Percentiles rank a stretch among this genome's conserved stretches.
Evolutionary conservation across 2,113 vertebrate genomes (phyloP).

Genomic region (Grus americana): DNA sequence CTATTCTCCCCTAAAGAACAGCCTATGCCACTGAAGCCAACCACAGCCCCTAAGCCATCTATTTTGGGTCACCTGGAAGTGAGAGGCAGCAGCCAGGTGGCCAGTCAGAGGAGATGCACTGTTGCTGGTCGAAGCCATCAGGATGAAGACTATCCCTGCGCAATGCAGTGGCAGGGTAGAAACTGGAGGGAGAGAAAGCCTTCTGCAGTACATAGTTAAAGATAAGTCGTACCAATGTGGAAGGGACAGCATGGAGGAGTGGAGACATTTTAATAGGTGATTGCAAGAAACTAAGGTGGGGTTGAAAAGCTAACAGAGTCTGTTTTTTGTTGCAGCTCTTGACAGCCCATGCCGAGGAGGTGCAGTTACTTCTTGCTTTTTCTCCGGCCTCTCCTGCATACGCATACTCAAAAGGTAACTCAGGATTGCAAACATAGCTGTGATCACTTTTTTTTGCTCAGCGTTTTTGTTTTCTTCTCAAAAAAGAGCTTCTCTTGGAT

Average conservation of each 20-base stretch:
- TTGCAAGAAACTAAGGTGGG: neutral
- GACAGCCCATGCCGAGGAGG: neutral
- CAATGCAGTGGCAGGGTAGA: neutral
- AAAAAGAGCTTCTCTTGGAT: neutral
- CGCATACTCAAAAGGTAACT: neutral
- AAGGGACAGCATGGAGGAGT: neutral
- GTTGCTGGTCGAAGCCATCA: accelerated
- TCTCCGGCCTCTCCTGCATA: neutral
- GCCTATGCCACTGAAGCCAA: no score
- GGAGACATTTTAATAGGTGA: neutral
- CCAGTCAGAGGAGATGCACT: neutral
- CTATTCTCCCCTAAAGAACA: neutral
- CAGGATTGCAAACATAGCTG: neutral
- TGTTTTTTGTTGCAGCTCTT: neutral
- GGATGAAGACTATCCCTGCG: accelerated
- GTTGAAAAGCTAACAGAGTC: neutral
- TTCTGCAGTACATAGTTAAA: neutral
- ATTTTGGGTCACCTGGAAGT: neutral
- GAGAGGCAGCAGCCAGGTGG: neutral
- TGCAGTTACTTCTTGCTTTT: neutral
- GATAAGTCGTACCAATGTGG: neutral
- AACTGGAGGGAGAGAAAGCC: neutral
- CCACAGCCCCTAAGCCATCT: neutral
- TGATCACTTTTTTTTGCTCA: neutral
- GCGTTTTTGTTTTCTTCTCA: neutral